Evolutionary conservation across 2,888 invertebrate species (phyloP).

Genomic region (Tiliacea citrago): DNA sequence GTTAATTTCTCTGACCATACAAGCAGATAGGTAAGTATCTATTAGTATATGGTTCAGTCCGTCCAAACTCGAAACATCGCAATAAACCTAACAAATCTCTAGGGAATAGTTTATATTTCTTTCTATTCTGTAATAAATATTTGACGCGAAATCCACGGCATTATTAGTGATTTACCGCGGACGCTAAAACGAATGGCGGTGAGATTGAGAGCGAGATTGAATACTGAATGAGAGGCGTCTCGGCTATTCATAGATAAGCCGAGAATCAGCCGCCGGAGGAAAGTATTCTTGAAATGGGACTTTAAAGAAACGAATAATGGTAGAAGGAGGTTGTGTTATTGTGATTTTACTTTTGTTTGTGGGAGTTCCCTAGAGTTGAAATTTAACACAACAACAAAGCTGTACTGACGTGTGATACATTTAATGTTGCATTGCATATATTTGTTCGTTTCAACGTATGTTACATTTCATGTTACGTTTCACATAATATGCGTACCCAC

Average conservation of each 20-base stretch:
- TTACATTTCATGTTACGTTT: no score
- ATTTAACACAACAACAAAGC: no score
- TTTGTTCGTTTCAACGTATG: no score
- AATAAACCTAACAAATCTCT: neutral
- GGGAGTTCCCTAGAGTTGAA: neutral
- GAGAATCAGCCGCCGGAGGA: constrained; percentile 33
- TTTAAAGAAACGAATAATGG: constrained; percentile 11
- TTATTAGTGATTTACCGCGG: constrained; percentile 50
- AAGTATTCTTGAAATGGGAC: constrained; percentile 50
- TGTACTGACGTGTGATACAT: no score
- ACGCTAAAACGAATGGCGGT: constrained; percentile 48
- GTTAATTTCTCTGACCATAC: no score
- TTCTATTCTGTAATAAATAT: constrained; percentile 2
- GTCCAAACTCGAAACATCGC: neutral
- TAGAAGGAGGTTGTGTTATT: neutral
- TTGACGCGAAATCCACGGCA: constrained; percentile 26
- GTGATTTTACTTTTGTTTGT: neutral
- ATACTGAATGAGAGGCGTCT: constrained; percentile 61
- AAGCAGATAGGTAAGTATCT: neutral
- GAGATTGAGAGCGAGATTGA: constrained; percentile 62
- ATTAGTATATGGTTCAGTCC: neutral
- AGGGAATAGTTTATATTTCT: neutral
- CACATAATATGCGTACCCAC: no score
- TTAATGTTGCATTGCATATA: no score
- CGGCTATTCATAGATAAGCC: constrained; percentile 61